phyloP scores from a whole-genome alignment of 2,888 invertebrate species.

The Caenorhabditis panamensis region DNA sequence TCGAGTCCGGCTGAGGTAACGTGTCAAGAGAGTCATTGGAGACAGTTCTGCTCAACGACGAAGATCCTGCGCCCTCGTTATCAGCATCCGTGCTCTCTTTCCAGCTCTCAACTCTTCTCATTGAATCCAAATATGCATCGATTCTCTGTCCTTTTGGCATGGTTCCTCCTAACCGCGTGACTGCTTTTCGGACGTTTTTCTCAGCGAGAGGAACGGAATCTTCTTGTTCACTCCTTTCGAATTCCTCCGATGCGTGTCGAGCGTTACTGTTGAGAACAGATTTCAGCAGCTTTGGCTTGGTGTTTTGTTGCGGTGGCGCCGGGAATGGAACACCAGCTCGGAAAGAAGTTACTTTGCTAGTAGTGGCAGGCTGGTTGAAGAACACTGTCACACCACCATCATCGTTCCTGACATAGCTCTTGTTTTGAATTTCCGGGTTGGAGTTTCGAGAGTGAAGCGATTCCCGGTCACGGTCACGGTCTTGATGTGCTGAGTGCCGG shows the following conservation, averaged over 20 bases:
- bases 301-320: slow-evolving; percentile 55
- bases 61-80: slow-evolving; percentile 61
- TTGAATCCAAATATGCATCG: slow-evolving; percentile 94
- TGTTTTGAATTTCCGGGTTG: slow-evolving; percentile 41
- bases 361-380: slow-evolving; percentile 33
- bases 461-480: slow-evolving; percentile 39
- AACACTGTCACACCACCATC: slow-evolving; percentile 35
- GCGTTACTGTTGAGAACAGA: slow-evolving; percentile 63
- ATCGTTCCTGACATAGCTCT: slow-evolving; percentile 28
- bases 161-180: slow-evolving; percentile 94
- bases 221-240: slow-evolving; percentile 53
- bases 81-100: slow-evolving; percentile 64
- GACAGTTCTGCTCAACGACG: slow-evolving; percentile 66
- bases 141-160: slow-evolving; percentile 96
- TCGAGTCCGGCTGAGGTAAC: slow-evolving; percentile 65
- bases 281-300: slow-evolving; percentile 77
- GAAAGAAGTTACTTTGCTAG: slow-evolving; percentile 62
- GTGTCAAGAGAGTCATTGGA: slow-evolving; percentile 77
- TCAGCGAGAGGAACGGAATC: slow-evolving; percentile 72
- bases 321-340: slow-evolving; percentile 56
- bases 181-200: slow-evolving; percentile 84
- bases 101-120: slow-evolving; percentile 82
- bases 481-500: slow-evolving; percentile 41
- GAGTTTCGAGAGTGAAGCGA: slow-evolving; percentile 54
- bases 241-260: slow-evolving; percentile 55